These are phyloP conservation scores for Rotaria magnacalcarata DNA, from an alignment of 2,888 invertebrate species.

Conservation along the genomic window DNA sequence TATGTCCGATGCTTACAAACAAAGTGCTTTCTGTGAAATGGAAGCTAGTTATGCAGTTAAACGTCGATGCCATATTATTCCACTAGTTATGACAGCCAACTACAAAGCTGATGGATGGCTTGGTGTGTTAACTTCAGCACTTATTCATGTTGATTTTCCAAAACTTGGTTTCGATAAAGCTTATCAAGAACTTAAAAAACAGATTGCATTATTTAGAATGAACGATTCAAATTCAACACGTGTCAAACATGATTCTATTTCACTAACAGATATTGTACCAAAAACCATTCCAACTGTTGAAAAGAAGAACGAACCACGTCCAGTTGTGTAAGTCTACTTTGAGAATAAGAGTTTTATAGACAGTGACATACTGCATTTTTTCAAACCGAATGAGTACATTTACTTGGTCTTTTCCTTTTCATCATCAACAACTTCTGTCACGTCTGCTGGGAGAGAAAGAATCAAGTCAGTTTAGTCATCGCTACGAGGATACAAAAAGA, in stretches of 20 bases:
- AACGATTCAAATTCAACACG: not conserved
- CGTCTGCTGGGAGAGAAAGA: too few species aligned
- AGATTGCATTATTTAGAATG: not conserved
- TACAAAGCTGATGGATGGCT: slow-evolving; percentile 11
- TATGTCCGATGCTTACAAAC: slow-evolving; percentile 10
- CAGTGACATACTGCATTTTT: too few species aligned
- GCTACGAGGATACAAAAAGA: too few species aligned
- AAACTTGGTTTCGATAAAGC: not conserved
- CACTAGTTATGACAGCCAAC: not conserved
- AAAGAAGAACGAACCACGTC: not conserved
- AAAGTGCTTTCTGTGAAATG: not conserved
- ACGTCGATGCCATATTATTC: not conserved
- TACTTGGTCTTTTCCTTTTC: too few species aligned
- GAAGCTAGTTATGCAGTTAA: slow-evolving; percentile 1
- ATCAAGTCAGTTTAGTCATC: too few species aligned
- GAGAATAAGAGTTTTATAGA: too few species aligned
- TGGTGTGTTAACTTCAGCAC: not conserved
- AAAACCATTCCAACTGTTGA: not conserved
- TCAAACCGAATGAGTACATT: too few species aligned
- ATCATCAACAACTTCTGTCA: too few species aligned
- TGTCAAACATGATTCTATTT: not conserved
- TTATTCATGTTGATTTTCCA: not conserved
- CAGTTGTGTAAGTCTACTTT: not conserved
- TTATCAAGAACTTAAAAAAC: not conserved
- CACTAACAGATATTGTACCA: not conserved